Base-by-base conservation (phyloP, 2,888 invertebrate genomes). In the Mycogona germanica region DNA sequence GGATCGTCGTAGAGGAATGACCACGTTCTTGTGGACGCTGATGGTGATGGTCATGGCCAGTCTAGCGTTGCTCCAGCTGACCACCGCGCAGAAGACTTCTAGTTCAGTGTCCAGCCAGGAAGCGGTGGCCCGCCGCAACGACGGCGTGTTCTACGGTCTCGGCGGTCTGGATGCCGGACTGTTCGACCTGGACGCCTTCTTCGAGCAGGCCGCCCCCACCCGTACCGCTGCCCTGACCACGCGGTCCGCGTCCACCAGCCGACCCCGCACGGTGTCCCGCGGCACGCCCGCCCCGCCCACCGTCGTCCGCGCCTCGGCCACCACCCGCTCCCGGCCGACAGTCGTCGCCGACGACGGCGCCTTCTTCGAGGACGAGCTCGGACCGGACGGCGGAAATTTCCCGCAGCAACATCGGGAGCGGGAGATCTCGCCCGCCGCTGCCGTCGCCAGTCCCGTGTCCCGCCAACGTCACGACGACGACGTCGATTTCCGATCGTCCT, bases 151-250 rank as follows among this genome's bases (percentile, higher is more conserved):
- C 26, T 52, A 45, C 37, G 52, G 52, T 17, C 19, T 52, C 26
- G 42, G 42, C 17, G 52, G 52, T 14, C 42, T 52, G 26, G 52
- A 52, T 21, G 50, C 50, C n/a, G 32, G 45, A 3, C 52, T 46
- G 25, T 52, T 52, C 26, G 52, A 52, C 26, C 35, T 52, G 25
- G 52, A 52, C 37, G 52, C 52, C 23, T 52, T 52, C 37, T 52
- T 52, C 52, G 52, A 52, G 28, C 45, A 52, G 5, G 52, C 52
- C 12, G 52, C 52, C 12, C 52, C 52, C 9, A 52, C 45, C 32
- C 32, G 42, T 21, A 52, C 52, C 29, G 35, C 35, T n/a, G 49
- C 26, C n/a, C 29, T 23, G 21, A n/a, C 25, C 4, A 14, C 32
- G 3, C 3, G 19, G 19, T 26, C 48, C 19, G n/a, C 51, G n/a